These are phyloP conservation scores for Hydriomena furcata DNA, from an alignment of 2,888 invertebrate species.

Conservation along the genomic window DNA sequence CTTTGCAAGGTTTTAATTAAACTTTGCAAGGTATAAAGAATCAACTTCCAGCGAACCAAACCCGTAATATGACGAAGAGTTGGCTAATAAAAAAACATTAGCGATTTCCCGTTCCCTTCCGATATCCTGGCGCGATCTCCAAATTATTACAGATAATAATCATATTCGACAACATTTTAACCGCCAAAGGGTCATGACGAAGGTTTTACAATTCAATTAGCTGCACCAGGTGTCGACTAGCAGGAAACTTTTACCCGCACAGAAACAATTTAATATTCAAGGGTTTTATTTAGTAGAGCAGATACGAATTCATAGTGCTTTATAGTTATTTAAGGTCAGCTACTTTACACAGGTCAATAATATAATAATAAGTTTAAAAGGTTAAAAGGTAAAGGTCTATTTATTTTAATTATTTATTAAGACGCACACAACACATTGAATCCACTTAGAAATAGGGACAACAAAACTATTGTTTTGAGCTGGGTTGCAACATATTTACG, in stretches of 20 bases:
- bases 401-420: too few species aligned
- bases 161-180: slow-evolving; percentile 70
- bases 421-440: too few species aligned
- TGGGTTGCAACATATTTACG: too few species aligned
- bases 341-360: neutral
- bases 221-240: slow-evolving; percentile 71
- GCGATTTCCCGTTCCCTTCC: slow-evolving; percentile 50
- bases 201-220: slow-evolving; percentile 82
- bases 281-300: slow-evolving; percentile 57
- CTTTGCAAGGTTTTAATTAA: too few species aligned
- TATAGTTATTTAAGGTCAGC: slow-evolving; percentile 30
- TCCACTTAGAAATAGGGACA: too few species aligned
- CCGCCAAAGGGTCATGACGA: slow-evolving; percentile 76
- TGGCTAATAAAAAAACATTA: slow-evolving; percentile 39
- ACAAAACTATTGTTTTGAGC: too few species aligned
- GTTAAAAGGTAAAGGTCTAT: too few species aligned
- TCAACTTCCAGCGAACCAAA: neutral
- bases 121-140: slow-evolving; percentile 62
- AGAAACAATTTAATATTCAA: slow-evolving; percentile 66
- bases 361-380: neutral
- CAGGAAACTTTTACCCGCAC: slow-evolving; percentile 62
- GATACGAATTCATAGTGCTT: slow-evolving; percentile 62
- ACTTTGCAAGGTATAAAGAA: too few species aligned
- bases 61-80: slow-evolving; percentile 10
- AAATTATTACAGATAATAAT: slow-evolving; percentile 74